phyloP scores from a whole-genome alignment of 2,888 invertebrate species.

The Galeruca laticollis region DNA sequence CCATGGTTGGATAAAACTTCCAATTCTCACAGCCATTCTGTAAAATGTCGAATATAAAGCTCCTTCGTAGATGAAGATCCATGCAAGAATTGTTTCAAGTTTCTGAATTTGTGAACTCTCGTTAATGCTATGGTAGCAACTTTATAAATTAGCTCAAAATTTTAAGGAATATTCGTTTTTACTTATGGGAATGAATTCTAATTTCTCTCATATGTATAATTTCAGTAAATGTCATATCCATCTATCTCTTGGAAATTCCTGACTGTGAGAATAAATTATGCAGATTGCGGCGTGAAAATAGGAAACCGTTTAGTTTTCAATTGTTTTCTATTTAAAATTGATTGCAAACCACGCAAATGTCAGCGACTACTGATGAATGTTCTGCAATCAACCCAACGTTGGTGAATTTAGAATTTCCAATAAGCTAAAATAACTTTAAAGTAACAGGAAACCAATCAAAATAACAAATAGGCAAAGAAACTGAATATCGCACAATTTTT shows the following conservation, averaged over 20 bases:
- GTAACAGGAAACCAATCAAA: not conserved
- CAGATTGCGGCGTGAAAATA: not conserved
- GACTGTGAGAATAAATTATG: not conserved
- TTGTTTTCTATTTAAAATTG: not conserved
- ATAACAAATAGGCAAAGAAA: not conserved
- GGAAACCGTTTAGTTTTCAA: not conserved
- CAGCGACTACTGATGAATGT: constrained; percentile 14
- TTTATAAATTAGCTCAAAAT: too few species aligned
- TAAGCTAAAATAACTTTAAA: constrained; percentile 10
- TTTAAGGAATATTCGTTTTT: too few species aligned
- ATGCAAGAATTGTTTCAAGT: too few species aligned
- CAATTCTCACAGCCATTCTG: too few species aligned
- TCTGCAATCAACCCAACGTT: constrained; percentile 12
- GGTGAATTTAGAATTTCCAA: constrained; percentile 10
- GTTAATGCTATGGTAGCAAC: too few species aligned
- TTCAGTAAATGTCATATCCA: not conserved
- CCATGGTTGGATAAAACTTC: too few species aligned
- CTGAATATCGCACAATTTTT: not conserved
- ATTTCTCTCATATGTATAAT: not conserved
- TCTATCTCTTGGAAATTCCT: not conserved
- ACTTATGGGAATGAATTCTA: too few species aligned
- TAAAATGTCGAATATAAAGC: too few species aligned
- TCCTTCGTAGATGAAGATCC: too few species aligned
- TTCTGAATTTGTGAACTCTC: too few species aligned
- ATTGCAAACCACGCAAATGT: constrained; percentile 9